phyloP scores from a whole-genome alignment of 2,113 vertebrate species.

The Channa argus region DNA sequence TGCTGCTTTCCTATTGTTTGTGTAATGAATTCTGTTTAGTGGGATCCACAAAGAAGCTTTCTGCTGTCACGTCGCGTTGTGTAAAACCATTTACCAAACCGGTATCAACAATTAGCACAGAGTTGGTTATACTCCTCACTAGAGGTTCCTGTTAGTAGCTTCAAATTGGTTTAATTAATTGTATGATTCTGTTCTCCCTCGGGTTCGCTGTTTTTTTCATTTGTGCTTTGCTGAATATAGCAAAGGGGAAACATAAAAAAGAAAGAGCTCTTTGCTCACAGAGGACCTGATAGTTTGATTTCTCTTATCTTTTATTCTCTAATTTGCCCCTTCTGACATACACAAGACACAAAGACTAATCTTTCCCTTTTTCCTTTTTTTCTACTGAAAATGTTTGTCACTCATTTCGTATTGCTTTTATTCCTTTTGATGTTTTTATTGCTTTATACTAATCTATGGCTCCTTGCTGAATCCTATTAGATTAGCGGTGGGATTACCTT shows the following conservation, averaged over 20 bases:
- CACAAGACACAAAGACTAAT: background rate
- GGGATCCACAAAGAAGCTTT: constrained; percentile 50
- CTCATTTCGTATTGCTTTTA: constrained; percentile 5
- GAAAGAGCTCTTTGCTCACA: background rate
- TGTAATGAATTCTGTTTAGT: constrained; percentile 71
- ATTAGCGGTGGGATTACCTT: constrained; percentile 31
- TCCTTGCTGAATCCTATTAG: constrained; percentile 30
- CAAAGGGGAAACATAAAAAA: background rate
- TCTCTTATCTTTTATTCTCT: background rate
- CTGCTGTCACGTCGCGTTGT: constrained; percentile 36
- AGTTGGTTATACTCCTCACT: constrained; percentile 43
- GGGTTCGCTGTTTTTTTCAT: background rate
- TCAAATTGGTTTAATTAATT: constrained; percentile 68
- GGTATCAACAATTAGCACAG: constrained; percentile 55
- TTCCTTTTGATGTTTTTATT: constrained; percentile 34
- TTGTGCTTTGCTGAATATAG: constrained; percentile 5
- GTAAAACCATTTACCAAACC: constrained; percentile 62
- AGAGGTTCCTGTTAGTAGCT: constrained; percentile 30
- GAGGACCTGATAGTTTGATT: constrained; percentile 4
- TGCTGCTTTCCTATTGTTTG: constrained; percentile 64
- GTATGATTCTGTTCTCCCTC: constrained; percentile 23
- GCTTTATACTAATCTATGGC: constrained; percentile 28
- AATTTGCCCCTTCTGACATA: background rate
- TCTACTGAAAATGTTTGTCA: constrained; percentile 2
- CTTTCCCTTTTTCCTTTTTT: background rate